A percentile compares a stretch with the other conserved stretches of the same genome.
Evolutionary conservation across 2,113 vertebrate genomes (phyloP).

Genomic region (Sapayoa aenigma): DNA sequence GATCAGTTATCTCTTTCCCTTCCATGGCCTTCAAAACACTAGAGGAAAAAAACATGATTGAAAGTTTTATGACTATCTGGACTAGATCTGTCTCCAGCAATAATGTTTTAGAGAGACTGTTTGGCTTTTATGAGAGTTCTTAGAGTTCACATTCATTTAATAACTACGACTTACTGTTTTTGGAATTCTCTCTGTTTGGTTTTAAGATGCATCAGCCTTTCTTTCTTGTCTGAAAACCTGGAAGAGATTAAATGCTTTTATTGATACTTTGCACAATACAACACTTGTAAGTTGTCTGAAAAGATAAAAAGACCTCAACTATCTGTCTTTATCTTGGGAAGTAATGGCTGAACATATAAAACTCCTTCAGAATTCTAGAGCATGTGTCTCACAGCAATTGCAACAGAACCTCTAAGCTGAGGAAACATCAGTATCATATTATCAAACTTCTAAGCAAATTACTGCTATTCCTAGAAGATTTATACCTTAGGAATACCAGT

Average conservation of each 20-base stretch:
- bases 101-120: neutral
- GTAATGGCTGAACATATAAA: neutral
- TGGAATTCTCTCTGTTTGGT: constrained; percentile 89
- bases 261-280: neutral
- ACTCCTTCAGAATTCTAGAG: neutral
- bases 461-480: neutral
- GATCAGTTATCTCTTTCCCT: constrained; percentile 85
- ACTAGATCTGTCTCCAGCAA: neutral
- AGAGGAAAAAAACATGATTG: neutral
- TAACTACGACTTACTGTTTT: constrained; percentile 81
- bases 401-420: neutral
- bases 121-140: neutral
- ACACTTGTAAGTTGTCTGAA: neutral
- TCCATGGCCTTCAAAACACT: constrained; percentile 89
- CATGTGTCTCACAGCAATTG: neutral
- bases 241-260: constrained; percentile 25
- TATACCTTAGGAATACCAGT: neutral
- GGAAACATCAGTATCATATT: neutral
- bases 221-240: constrained; percentile 90
- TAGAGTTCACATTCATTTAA: neutral
- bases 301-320: neutral
- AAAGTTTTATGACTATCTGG: constrained; percentile 32
- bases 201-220: constrained; percentile 84
- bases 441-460: neutral
- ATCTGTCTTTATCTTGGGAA: neutral